Conservation (phyloP, 1,140 invertebrate species). For the Lepidotrigona ventralis region DNA sequence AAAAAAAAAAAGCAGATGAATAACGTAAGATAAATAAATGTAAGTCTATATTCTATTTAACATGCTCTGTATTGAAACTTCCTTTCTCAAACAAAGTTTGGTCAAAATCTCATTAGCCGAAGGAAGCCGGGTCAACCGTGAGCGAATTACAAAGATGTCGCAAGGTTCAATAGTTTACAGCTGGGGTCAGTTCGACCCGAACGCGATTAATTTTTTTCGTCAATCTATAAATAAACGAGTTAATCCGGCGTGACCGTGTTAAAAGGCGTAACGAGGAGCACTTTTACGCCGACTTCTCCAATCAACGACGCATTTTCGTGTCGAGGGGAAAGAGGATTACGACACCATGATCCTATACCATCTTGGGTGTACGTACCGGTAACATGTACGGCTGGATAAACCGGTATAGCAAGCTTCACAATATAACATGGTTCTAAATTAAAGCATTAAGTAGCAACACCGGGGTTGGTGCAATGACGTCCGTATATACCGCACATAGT, state of each 20-base stretch:
- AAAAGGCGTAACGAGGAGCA: conserved; percentile 31
- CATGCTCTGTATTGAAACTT: not conserved
- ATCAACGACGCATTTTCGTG: conserved; percentile 5
- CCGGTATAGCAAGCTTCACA: not conserved
- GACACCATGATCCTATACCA: conserved; percentile 3
- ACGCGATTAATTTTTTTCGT: conserved; percentile 43
- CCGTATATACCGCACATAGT: not conserved
- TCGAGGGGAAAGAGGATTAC: conserved; percentile 3
- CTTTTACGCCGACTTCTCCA: conserved; percentile 25
- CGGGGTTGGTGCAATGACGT: not conserved
- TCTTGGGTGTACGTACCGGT: not conserved
- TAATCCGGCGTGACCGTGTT: conserved; percentile 45
- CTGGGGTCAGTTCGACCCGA: not conserved
- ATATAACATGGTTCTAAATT: not conserved
- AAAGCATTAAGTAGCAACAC: not conserved
- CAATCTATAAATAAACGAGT: conserved; percentile 36
- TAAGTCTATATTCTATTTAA: not conserved
- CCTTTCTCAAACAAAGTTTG: not conserved
- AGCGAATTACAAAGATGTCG: conserved; percentile 9
- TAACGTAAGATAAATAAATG: not conserved
- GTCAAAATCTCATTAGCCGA: conserved; percentile 37
- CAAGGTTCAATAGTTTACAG: not conserved
- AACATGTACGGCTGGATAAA: not conserved
- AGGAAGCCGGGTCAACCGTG: not conserved
- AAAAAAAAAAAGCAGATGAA: not conserved